Percentiles rank a stretch among this genome's conserved stretches.
These are phyloP conservation scores for Gnathonemus echidnorhynchus DNA, from an alignment of 2,113 vertebrate species.

Conservation along the genomic window DNA sequence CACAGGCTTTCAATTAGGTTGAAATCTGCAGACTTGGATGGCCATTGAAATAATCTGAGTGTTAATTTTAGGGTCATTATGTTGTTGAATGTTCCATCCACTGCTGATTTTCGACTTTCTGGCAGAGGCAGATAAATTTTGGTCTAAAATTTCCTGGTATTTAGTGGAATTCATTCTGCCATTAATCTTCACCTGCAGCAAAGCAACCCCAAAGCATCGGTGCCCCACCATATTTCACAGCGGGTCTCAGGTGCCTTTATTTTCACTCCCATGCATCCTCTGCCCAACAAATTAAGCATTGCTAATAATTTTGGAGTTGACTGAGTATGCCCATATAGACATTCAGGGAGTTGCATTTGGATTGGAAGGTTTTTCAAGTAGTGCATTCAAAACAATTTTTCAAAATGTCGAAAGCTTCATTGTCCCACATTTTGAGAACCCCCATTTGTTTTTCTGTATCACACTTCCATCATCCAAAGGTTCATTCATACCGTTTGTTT, in stretches of 20 bases:
- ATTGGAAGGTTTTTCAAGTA: neutral
- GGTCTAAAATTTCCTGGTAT: neutral
- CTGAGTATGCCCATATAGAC: neutral
- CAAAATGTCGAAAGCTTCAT: neutral
- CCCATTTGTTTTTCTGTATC: neutral
- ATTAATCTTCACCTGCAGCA: neutral
- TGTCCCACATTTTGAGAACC: neutral
- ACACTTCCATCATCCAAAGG: neutral
- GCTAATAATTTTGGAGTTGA: neutral
- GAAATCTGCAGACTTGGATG: neutral
- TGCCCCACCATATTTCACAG: neutral
- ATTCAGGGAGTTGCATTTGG: neutral
- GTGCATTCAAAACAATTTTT: neutral
- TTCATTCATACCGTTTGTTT: neutral
- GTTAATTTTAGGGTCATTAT: neutral
- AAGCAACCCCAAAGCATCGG: neutral
- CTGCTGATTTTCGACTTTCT: neutral
- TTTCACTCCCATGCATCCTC: neutral
- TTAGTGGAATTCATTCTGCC: neutral
- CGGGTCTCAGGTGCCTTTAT: neutral
- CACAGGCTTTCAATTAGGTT: neutral
- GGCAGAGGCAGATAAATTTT: neutral
- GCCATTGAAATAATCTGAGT: neutral
- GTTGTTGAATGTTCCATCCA: neutral
- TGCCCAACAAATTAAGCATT: neutral